Evolutionary conservation across 1,140 invertebrate species (phyloP), one percentile per base, ranked within the genome.

Genomic region (Pseudomyrmex concolor): DNA sequence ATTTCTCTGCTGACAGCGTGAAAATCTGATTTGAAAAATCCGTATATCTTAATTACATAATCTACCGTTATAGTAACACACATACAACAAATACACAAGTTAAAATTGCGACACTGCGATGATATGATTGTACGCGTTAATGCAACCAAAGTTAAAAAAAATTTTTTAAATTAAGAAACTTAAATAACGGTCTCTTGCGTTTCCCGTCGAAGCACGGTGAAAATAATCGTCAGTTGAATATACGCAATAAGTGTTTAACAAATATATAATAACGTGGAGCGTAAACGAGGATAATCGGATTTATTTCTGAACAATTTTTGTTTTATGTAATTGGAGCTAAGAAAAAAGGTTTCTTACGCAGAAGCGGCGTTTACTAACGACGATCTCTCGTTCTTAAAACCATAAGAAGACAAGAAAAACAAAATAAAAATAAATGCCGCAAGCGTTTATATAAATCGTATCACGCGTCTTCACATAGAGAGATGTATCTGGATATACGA

Each of bases 401-500:
- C 17, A 43, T 19, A 82, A 74, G 62, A 74, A 9, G 17, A 15
- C 13, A 1, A 74, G 74, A 22, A 45, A 55, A n/a, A n/a, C n/a
- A n/a, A 57, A 19, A 9, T 17, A 13, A 34, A 34, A 45, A 74
- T 72, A 74, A 82, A 64, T 72, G 60, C 68, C 68, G 43, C n/a
- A 55, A 12, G 45, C 22, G 22, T 51, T 48, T 74, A 45, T 87
- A 85, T 87, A 89, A 86, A 84, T 86, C 68, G 78, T 84, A 72
- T 71, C 83, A 88, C 90, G 90, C 89, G 90, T 82, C 89, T 86
- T 86, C 90, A 89, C 90, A 87, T 90, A 77, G 87, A 34, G 34
- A 34, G 34, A 57, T 60, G 13, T 9, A 57, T 73, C 57, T 62
- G 71, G 62, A 71, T 67, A 54, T 54, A 72, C 45, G 70, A n/a